phyloP scores from a whole-genome alignment of 2,888 invertebrate genomes.

The Drosophila mimetica region DNA sequence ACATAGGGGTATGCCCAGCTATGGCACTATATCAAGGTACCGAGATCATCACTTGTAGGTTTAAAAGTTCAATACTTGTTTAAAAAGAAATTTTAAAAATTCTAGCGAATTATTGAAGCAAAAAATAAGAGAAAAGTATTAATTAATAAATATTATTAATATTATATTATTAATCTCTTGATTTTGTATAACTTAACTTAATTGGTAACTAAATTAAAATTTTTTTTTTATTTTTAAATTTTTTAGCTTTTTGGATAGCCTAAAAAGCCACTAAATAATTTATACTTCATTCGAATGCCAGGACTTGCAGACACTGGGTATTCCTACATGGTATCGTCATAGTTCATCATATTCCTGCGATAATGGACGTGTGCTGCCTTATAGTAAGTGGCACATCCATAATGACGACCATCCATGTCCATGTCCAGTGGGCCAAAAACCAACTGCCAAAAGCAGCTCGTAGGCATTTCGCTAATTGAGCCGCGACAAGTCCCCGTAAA shows the following conservation, averaged over 20 bases:
- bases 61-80: too few species aligned
- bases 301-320: not conserved
- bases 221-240: not conserved
- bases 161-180: too few species aligned
- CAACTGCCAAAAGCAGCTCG: constrained; percentile 45
- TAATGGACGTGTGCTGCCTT: constrained; percentile 2
- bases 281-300: too few species aligned
- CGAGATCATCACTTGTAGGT: too few species aligned
- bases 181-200: too few species aligned
- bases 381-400: constrained; percentile 37
- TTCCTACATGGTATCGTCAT: not conserved
- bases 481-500: constrained; percentile 60
- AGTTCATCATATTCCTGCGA: not conserved
- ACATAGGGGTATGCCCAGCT: constrained; percentile 1
- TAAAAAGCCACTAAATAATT: too few species aligned
- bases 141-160: too few species aligned
- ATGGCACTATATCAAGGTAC: not conserved
- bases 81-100: too few species aligned
- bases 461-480: constrained; percentile 74
- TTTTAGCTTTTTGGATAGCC: too few species aligned
- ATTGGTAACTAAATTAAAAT: too few species aligned
- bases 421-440: constrained; percentile 46
- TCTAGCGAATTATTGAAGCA: too few species aligned
- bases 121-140: too few species aligned
- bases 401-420: constrained; percentile 58